phyloP scores from a whole-genome alignment of 2,113 vertebrate species.

The Myiagra hebetior region DNA sequence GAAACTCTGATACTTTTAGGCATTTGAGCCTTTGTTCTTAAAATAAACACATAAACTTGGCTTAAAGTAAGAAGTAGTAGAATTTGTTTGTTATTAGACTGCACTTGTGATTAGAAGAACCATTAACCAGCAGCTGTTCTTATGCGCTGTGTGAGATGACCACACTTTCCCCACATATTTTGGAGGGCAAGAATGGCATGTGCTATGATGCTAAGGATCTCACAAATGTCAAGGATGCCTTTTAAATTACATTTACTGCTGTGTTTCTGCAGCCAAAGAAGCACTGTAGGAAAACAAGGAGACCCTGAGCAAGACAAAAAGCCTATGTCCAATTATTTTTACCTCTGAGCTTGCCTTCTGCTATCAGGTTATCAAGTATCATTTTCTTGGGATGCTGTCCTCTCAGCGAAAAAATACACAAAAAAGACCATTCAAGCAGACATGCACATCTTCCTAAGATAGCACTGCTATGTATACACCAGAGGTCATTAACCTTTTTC shows the following conservation, averaged over 20 bases:
- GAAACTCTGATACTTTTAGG: neutral
- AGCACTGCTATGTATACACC: neutral
- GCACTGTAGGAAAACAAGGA: neutral
- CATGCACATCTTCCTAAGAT: neutral
- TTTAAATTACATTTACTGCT: slow-evolving; percentile 30
- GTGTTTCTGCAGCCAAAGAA: neutral
- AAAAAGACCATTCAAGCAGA: neutral
- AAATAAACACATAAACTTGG: slow-evolving; percentile 52
- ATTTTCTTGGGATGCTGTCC: neutral
- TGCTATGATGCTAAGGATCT: neutral
- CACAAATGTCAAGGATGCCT: slow-evolving; percentile 2
- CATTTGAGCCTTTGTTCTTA: slow-evolving; percentile 34
- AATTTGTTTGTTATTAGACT: slow-evolving; percentile 27
- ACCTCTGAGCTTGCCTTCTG: neutral
- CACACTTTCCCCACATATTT: slow-evolving; percentile 11
- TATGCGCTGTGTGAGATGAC: neutral
- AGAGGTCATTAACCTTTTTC: neutral
- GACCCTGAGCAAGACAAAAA: neutral
- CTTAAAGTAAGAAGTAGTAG: slow-evolving; percentile 15
- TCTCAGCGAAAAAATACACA: neutral
- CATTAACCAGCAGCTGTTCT: slow-evolving; percentile 31
- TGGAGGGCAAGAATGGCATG: slow-evolving; percentile 32
- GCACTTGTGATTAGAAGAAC: neutral
- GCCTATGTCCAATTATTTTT: neutral
- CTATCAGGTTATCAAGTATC: neutral